Percentiles rank a stretch among this genome's conserved stretches.
phyloP scores from a whole-genome alignment of 2,888 invertebrate genomes.

The Cynaeus angustus region DNA sequence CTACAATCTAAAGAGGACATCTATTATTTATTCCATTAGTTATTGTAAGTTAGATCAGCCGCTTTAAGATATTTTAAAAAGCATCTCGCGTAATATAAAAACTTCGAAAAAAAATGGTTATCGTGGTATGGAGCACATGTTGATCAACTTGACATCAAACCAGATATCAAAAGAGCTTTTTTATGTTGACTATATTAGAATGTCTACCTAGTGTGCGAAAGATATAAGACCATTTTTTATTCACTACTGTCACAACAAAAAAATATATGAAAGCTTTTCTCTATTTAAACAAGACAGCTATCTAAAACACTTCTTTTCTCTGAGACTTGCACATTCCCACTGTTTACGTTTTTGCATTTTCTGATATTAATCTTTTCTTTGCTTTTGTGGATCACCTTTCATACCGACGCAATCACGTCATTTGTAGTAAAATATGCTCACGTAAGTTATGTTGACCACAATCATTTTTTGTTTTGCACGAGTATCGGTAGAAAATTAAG shows the following conservation, averaged over 20 bases:
- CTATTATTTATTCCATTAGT: constrained; percentile 26
- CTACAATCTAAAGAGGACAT: constrained; percentile 18
- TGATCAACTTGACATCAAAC: constrained; percentile 52
- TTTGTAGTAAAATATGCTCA: too few relatives aligned
- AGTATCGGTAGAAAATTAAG: constrained; percentile 4
- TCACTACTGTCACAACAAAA: constrained; percentile 14
- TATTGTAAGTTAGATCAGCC: constrained; percentile 22
- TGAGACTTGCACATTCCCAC: background rate
- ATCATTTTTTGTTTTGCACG: too few relatives aligned
- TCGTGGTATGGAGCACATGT: constrained; percentile 51
- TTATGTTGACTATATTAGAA: constrained; percentile 35
- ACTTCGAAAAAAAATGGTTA: constrained; percentile 36
- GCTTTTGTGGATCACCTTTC: constrained; percentile 29
- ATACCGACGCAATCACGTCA: background rate
- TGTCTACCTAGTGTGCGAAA: constrained; percentile 15
- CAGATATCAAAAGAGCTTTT: constrained; percentile 54
- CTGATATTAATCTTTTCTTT: constrained; percentile 37
- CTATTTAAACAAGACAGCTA: constrained; percentile 8
- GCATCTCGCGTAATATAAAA: constrained; percentile 11
- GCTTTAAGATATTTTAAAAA: background rate
- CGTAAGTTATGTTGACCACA: too few relatives aligned
- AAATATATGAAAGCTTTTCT: constrained; percentile 24
- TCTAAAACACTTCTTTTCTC: constrained; percentile 1
- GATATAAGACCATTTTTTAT: constrained; percentile 29
- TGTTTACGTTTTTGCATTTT: constrained; percentile 24